Percentiles rank a stretch among this genome's conserved stretches.
Conservation (phyloP, 2,888 invertebrate genomes). For the Argynnis bischoffii region DNA sequence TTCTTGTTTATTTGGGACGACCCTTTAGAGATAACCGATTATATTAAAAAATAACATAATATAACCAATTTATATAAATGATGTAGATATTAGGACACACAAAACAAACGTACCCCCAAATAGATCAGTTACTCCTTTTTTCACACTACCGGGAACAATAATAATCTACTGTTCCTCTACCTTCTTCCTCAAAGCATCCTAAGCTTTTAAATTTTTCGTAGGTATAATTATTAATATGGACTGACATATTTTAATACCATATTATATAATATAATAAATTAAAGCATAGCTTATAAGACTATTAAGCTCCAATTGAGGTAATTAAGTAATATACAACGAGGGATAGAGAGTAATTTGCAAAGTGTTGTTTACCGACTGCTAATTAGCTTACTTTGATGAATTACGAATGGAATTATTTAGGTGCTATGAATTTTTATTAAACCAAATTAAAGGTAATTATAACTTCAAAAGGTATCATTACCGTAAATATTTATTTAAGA, state of each 20-base stretch:
- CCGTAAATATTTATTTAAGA: slow-evolving; percentile 1
- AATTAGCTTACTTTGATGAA: slow-evolving; percentile 20
- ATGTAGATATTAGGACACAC: no score
- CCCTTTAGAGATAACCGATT: no score
- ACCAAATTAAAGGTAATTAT: slow-evolving; percentile 12
- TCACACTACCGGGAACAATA: neutral
- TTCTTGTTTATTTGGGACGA: no score
- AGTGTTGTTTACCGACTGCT: slow-evolving; percentile 14
- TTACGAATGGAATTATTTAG: slow-evolving; percentile 15
- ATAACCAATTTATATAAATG: no score
- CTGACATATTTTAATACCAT: neutral
- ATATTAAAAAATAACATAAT: no score
- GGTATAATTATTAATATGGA: no score
- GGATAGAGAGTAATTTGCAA: slow-evolving; percentile 11
- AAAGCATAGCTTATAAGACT: neutral
- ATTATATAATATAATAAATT: no score
- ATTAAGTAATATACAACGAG: slow-evolving; percentile 11
- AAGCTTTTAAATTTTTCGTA: no score
- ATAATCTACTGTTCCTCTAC: no score
- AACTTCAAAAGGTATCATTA: neutral
- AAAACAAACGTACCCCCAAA: no score
- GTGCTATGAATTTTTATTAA: slow-evolving; percentile 16
- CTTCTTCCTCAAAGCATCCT: no score
- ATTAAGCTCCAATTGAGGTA: slow-evolving; percentile 6
- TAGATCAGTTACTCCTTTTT: no score